These are phyloP conservation scores for Falcunculus frontatus DNA, from an alignment of 2,113 vertebrate genomes.

Conservation along the genomic window DNA sequence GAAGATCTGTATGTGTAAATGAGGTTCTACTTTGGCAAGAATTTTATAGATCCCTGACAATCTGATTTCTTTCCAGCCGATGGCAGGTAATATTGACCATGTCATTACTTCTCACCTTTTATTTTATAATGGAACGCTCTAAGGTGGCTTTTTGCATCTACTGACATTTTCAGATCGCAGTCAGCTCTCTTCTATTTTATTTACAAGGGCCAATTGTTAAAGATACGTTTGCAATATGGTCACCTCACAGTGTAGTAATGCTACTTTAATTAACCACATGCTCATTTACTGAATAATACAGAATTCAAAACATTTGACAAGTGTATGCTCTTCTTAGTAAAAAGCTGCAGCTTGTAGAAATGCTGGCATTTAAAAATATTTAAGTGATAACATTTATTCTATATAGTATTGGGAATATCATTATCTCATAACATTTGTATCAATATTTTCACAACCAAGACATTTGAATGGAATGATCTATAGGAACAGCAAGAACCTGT, in stretches of 20 bases:
- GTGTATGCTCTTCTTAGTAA: neutral
- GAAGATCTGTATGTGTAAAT: slow-evolving; percentile 79
- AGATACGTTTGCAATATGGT: slow-evolving; percentile 37
- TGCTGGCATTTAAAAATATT: slow-evolving; percentile 9
- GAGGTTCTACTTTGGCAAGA: slow-evolving; percentile 78
- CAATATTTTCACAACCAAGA: slow-evolving; percentile 26
- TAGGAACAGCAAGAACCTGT: neutral
- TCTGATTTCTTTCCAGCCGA: slow-evolving; percentile 70
- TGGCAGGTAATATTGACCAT: slow-evolving; percentile 74
- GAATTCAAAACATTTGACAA: slow-evolving; percentile 43
- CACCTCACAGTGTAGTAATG: slow-evolving; percentile 30
- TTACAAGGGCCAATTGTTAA: slow-evolving; percentile 60
- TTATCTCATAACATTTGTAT: neutral
- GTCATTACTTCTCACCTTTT: slow-evolving; percentile 63
- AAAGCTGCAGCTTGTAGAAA: slow-evolving; percentile 25
- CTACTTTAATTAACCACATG: slow-evolving; percentile 60
- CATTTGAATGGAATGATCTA: neutral
- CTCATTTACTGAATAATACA: slow-evolving; percentile 48
- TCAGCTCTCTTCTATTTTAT: slow-evolving; percentile 47
- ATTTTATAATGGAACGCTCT: slow-evolving; percentile 54
- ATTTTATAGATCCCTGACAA: slow-evolving; percentile 74
- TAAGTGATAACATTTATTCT: slow-evolving; percentile 31
- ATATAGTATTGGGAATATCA: neutral
- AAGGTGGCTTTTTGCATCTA: slow-evolving; percentile 64
- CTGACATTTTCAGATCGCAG: slow-evolving; percentile 69